A percentile compares a stretch with the other conserved stretches of the same genome.
Conservation (phyloP, 2,888 invertebrate genomes). For the Drosophila borealis region DNA sequence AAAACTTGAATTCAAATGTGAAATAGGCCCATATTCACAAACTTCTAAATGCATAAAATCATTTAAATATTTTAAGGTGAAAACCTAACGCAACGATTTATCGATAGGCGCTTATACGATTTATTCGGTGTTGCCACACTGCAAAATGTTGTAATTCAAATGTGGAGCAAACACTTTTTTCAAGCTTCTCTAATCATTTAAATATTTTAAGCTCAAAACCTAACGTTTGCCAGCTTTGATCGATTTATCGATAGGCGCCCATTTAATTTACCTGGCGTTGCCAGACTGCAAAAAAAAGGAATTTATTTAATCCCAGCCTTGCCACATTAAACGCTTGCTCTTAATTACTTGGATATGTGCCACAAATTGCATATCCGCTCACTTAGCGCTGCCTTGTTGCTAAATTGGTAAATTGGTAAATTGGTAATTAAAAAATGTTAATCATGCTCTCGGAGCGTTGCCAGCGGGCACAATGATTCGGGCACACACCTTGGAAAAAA, state of each 20-base stretch:
- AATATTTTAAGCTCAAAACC: too few relatives aligned
- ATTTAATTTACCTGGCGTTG: not conserved
- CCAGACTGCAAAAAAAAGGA: too few relatives aligned
- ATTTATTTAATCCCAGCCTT: too few relatives aligned
- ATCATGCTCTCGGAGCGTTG: slow-evolving; percentile 10
- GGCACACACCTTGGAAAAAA: slow-evolving; percentile 31
- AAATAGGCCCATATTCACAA: too few relatives aligned
- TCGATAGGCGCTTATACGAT: not conserved
- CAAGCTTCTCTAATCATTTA: too few relatives aligned
- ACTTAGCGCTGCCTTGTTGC: not conserved
- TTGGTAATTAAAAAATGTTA: slow-evolving; percentile 29
- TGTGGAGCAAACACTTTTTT: not conserved
- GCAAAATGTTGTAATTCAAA: too few relatives aligned
- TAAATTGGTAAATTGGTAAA: slow-evolving; percentile 10
- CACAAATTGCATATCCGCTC: slow-evolving; percentile 21
- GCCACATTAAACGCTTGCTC: too few relatives aligned
- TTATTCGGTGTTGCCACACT: not conserved
- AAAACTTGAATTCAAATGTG: too few relatives aligned
- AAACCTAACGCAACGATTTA: not conserved
- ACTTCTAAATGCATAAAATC: too few relatives aligned
- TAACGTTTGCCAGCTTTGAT: too few relatives aligned
- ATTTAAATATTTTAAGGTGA: not conserved
- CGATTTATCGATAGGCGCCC: too few relatives aligned
- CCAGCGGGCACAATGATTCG: not conserved
- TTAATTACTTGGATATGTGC: not conserved